A percentile compares a stretch with the other conserved stretches of the same genome.
Conservation (phyloP, 2,888 invertebrate genomes). For the Leuctra nigra region DNA sequence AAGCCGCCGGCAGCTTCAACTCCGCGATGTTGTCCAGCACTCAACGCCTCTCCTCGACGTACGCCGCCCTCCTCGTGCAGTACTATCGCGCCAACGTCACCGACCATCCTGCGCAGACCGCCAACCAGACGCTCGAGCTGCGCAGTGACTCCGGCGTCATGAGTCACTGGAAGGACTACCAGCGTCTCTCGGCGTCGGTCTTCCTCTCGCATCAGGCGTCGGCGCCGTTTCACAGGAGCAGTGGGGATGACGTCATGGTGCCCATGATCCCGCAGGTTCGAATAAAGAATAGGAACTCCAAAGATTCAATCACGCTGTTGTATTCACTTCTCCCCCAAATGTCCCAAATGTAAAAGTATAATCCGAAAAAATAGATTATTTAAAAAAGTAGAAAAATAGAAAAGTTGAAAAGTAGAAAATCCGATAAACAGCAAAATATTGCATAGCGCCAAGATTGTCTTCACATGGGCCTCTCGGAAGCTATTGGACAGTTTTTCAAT, state of each 20-base stretch:
- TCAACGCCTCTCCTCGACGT: slow-evolving; percentile 31
- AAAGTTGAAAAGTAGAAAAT: no score
- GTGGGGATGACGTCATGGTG: slow-evolving; percentile 31
- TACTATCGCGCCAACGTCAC: slow-evolving; percentile 34
- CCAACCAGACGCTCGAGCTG: slow-evolving; percentile 31
- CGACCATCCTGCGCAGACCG: slow-evolving; percentile 23
- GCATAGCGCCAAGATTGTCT: no score
- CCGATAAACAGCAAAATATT: no score
- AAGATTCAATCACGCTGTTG: no score
- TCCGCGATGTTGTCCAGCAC: slow-evolving; percentile 32
- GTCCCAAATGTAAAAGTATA: no score
- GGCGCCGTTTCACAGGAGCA: slow-evolving; percentile 31
- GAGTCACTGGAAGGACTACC: slow-evolving; percentile 37
- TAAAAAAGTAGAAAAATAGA: no score
- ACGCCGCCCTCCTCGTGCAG: slow-evolving; percentile 32
- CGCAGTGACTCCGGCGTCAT: slow-evolving; percentile 36
- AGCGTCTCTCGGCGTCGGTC: slow-evolving; percentile 35
- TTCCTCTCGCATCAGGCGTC: slow-evolving; percentile 34
- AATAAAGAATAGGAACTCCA: no score
- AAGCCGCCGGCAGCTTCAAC: slow-evolving; percentile 35
- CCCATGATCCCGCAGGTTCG: slow-evolving; percentile 37
- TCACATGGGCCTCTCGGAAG: no score
- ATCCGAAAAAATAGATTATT: no score
- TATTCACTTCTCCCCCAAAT: no score
- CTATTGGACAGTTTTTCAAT: no score